Percentiles rank a stretch among this genome's conserved stretches.
phyloP scores from a whole-genome alignment of 2,888 invertebrate species.

The Folsomia manolachei region DNA sequence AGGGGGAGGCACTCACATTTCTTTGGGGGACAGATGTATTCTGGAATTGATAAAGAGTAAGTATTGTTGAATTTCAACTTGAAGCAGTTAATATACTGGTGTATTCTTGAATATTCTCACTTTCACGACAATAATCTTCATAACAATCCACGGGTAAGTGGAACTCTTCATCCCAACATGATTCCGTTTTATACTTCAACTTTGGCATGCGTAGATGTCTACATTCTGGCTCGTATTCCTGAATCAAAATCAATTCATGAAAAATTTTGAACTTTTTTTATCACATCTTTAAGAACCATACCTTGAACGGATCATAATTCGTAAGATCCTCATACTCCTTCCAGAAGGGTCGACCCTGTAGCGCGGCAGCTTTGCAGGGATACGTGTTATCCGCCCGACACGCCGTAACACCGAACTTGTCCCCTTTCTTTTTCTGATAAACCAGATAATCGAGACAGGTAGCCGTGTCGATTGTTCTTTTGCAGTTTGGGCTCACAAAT shows the following conservation, averaged over 20 bases:
- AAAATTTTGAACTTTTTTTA: not conserved
- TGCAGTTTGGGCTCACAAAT: conserved; percentile 41
- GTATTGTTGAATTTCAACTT: not conserved
- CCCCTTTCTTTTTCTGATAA: conserved; percentile 30
- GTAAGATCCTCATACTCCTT: conserved; percentile 46
- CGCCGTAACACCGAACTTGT: conserved; percentile 33
- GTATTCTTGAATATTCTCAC: conserved; percentile 11
- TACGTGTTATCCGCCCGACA: conserved; percentile 39
- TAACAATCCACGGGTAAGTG: conserved; percentile 43
- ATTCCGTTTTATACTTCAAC: conserved; percentile 38
- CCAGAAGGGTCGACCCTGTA: conserved; percentile 39
- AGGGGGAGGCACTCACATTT: conserved; percentile 47
- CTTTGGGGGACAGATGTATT: conserved; percentile 39
- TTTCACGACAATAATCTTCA: conserved; percentile 38
- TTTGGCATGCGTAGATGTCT: conserved; percentile 46
- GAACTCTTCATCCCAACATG: conserved; percentile 47
- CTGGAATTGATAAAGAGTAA: conserved; percentile 16
- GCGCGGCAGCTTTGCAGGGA: conserved; percentile 44
- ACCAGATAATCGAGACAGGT: conserved; percentile 44
- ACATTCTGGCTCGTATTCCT: conserved; percentile 43
- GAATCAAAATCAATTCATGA: not conserved
- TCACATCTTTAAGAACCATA: conserved; percentile 11
- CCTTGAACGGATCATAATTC: conserved; percentile 42
- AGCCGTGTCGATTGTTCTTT: conserved; percentile 43
- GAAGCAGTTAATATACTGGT: not conserved